These are phyloP conservation scores for Sepiola atlantica DNA, from an alignment of 2,888 invertebrate species.

Conservation along the genomic window DNA sequence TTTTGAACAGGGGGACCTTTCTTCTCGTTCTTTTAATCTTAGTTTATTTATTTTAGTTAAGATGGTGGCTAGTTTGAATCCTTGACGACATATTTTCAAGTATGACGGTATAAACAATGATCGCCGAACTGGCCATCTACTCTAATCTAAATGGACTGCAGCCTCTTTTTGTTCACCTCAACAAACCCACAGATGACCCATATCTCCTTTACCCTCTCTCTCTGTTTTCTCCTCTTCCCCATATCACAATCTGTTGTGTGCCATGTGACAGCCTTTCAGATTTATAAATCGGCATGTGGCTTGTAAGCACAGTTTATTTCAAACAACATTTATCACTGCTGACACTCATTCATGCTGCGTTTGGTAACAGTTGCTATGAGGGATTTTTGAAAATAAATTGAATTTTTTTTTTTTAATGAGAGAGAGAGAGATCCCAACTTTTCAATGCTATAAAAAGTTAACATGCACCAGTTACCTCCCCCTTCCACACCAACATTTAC, in stretches of 20 bases:
- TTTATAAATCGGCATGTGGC: not conserved
- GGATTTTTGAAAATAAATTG: not conserved
- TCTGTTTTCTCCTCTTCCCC: not conserved
- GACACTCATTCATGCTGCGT: not conserved
- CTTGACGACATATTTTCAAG: not conserved
- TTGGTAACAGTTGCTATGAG: constrained; percentile 32
- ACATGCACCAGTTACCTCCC: not conserved
- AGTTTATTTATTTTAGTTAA: not conserved
- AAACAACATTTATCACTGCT: constrained; percentile 12
- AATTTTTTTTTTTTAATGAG: too few relatives aligned
- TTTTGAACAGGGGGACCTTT: not conserved
- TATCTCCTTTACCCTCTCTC: not conserved
- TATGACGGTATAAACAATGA: not conserved
- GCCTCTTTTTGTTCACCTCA: not conserved
- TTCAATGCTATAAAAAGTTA: not conserved
- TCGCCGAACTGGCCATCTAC: not conserved
- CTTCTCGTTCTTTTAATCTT: not conserved
- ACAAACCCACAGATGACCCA: not conserved
- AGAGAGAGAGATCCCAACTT: not conserved
- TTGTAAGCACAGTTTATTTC: constrained; percentile 4
- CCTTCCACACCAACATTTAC: not conserved
- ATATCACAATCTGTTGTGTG: constrained; percentile 12
- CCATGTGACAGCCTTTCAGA: not conserved
- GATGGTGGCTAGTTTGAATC: not conserved
- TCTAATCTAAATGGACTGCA: not conserved